Base-by-base conservation (phyloP, 1,140 invertebrate species). In the Pseudomyrmex flavicornis region DNA sequence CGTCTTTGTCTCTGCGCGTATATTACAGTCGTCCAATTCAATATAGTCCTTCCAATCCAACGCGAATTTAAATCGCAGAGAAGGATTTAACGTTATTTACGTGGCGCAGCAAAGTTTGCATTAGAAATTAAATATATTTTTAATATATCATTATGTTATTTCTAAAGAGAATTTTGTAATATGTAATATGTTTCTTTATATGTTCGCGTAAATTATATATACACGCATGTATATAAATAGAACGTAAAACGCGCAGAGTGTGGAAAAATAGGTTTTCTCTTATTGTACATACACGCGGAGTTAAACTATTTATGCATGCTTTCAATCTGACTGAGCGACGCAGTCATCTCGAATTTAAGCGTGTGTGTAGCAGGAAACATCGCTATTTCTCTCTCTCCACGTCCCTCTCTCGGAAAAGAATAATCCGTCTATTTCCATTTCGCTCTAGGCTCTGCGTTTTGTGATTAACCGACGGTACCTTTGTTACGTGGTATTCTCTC, bases 401-500 rank as follows among this genome's bases (percentile, higher is more conserved):
- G 35, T 7, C 5, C 35, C 35, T 35, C 35, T 35, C 35, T 35
- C 35, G 10, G 35, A n/a, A 79, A 70, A 20, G 7, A 59, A 58
- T 5, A 61, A n/a, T 17, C 20, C 12, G 7, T 80, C 15, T 48
- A 50, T 70, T 70, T 70, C 20, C 54, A 59, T 44, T 61, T 80
- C 26, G 12, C 20, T 76, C 15, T 44, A 76, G 48, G 59, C 13
- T 70, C 10, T 70, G 5, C 20, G n/a, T 48, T 68, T 80, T 20
- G 22, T 46, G 12, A 72, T 8, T 50, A 61, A 61, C 46, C 68
- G 54, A 74, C 12, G 22, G 35, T 65, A n/a, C 66, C 74, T 87
- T 87, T 69, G 74, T 86, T 35, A 54, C 35, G n/a, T 4, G 56
- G 35, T 69, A 88, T 84, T 74, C 85, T 84, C 50, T 82, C 35